These are phyloP conservation scores for Syngnathus scovelli DNA, from an alignment of 2,113 vertebrate genomes.

Conservation along the genomic window DNA sequence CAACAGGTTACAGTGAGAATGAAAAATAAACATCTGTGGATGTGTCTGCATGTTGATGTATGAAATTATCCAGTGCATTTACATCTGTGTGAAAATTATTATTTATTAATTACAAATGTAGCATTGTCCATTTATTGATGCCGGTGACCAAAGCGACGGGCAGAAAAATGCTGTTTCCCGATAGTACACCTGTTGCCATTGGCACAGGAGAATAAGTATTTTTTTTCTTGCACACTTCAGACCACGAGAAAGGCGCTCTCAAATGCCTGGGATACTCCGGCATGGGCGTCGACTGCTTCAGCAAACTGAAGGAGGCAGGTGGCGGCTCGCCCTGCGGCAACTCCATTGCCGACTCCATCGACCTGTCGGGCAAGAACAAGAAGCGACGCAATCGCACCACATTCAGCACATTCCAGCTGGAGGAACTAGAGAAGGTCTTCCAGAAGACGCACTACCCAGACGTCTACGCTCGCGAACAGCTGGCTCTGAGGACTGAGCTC, in stretches of 20 bases:
- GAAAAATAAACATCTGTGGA: too few species aligned
- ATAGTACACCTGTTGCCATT: too few species aligned
- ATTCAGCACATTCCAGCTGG: constrained; percentile 91
- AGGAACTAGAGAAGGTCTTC: constrained; percentile 93
- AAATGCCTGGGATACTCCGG: constrained; percentile 73
- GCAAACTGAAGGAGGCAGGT: constrained; percentile 61
- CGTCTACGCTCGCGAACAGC: constrained; percentile 86
- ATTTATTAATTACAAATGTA: too few species aligned
- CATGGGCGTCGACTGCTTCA: constrained; percentile 71
- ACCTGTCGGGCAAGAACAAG: constrained; percentile 82
- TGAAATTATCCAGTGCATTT: too few species aligned
- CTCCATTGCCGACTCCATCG: constrained; percentile 73
- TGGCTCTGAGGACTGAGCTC: constrained; percentile 85
- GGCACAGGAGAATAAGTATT: background rate
- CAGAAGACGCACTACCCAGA: constrained; percentile 93
- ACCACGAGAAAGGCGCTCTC: constrained; percentile 70
- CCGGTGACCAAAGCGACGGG: too few species aligned
- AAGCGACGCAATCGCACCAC: constrained; percentile 89
- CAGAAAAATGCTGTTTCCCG: too few species aligned
- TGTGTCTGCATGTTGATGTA: too few species aligned
- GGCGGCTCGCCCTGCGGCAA: constrained; percentile 57
- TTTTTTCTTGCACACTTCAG: constrained; percentile 49
- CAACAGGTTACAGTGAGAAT: too few species aligned
- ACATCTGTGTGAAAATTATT: too few species aligned
- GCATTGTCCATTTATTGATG: too few species aligned